Evolutionary conservation across 2,888 invertebrate species (phyloP), one percentile per base, ranked within the genome.

Genomic region (Brachyptera risi): DNA sequence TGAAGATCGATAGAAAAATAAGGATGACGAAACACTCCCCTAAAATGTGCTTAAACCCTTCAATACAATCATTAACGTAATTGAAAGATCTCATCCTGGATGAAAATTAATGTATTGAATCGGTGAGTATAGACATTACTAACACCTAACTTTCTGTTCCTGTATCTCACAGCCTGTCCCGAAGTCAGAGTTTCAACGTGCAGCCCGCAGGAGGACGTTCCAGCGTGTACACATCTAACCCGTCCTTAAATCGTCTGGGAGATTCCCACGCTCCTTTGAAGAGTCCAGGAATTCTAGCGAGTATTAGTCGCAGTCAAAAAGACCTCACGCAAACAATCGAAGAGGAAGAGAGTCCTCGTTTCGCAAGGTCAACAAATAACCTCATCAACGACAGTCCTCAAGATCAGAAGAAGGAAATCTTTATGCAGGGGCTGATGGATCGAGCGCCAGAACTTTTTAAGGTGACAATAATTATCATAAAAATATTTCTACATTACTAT

Each of bases 121-220:
- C n/a, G n/a, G n/a, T n/a, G n/a, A n/a, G n/a, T n/a, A n/a, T n/a
- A n/a, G n/a, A n/a, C n/a, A n/a, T n/a, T n/a, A n/a, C n/a, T n/a
- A n/a, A n/a, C n/a, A n/a, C n/a, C n/a, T n/a, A 44, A 44, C 17
- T 19, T 9, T 21, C 9, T n/a, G n/a, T n/a, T n/a, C n/a, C n/a
- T n/a, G n/a, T n/a, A n/a, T 7, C 15, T 11, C 37, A 15, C 50
- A 78, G 78, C 58, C 77, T 92, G 42, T 84, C 87, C 63, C 80
- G 92, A 63, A 91, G 91, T 75, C 90, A 92, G 76, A 91, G 91
- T 74, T 90, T 92, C 78, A 91, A 90, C 79, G 87, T 90, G 68
- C 88, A 90, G 69, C 86, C 84, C 50, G 76, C 75, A 64, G 35
- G 21, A 19, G 56, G 35, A 19, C 31, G 23, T 2, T 51, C 61